Evolutionary conservation across 2,888 invertebrate genomes (phyloP), one percentile per base, ranked within the genome.

Genomic region (Yponomeuta cagnagella): DNA sequence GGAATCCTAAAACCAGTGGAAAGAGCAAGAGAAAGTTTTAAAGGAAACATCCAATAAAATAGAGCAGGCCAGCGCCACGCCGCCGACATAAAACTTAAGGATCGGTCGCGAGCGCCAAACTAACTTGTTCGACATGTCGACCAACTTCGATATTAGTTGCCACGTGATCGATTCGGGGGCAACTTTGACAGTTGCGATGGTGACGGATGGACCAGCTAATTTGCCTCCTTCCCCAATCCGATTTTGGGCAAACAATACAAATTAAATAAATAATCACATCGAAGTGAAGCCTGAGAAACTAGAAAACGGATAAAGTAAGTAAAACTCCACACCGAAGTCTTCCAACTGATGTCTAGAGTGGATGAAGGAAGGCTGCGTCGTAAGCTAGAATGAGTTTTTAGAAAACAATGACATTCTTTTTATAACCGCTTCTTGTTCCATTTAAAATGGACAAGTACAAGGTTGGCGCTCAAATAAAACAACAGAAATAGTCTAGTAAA

Each of bases 61-160:
- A 37, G 70, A 33, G 23, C 68, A 65, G 31, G 65, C 65, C 31
- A 65, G 10, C 68, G 68, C 9, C 23, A 23, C n/a, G 37, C 33
- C 65, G 65, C 67, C 70, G 63, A 70, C 70, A 70, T 37, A 33
- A 70, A 70, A 70, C 63, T 70, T 70, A 15, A 48, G 31, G 15
- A 70, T 63, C 70, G 37, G 63, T 69, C 52, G 68, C 30, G 43
- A 43, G 37, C 33, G 37, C 23, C 68, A 31, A 31, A 58, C 23
- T 76, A 77, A 78, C 79, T 81, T 76, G 78, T 74, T 70, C 82
- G 79, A 82, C 82, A 82, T 81, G 81, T 82, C 79, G 80, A 78
- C 81, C 81, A 88, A 90, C 88, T 90, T 90, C 81, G 86, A 89
- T 90, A 91, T 90, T 91, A 90, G 89, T 91, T 91, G 80, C 84